These are phyloP conservation scores for Odontocolon sp. DNA, from an alignment of 2,888 invertebrate genomes.

Conservation along the genomic window DNA sequence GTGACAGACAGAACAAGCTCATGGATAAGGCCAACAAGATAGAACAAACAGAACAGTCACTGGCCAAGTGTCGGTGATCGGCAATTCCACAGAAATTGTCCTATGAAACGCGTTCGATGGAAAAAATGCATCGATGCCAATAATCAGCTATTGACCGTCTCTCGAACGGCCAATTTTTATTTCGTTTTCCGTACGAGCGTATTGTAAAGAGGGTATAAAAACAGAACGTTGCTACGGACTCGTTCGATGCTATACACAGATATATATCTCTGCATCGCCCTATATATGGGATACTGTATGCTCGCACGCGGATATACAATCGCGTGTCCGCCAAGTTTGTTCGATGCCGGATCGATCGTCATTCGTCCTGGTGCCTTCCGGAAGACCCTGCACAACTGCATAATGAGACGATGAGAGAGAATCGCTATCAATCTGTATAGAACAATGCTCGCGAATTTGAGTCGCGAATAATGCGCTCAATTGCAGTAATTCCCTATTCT, in stretches of 20 bases:
- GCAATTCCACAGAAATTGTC: no score
- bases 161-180: no score
- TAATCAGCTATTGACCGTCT: no score
- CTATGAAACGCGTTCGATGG: no score
- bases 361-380: background rate
- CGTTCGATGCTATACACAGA: background rate
- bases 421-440: conserved; percentile 17
- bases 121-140: no score
- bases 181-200: no score
- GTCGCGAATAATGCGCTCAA: background rate
- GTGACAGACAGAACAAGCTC: conserved; percentile 45
- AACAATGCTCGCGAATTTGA: conserved; percentile 1
- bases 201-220: conserved; percentile 22
- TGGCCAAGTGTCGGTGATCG: no score
- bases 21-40: conserved; percentile 49
- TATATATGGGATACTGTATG: background rate
- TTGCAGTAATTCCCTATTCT: conserved; percentile 15
- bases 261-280: background rate
- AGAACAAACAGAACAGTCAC: no score
- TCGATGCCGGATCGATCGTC: conserved; percentile 62
- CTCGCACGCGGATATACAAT: conserved; percentile 51
- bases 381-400: conserved; percentile 19
- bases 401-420: conserved; percentile 51
- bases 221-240: conserved; percentile 58
- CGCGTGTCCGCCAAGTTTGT: conserved; percentile 62